A percentile compares a stretch with the other conserved stretches of the same genome.
Conservation (phyloP, 2,888 invertebrate genomes). For the Agrilus biguttatus region DNA sequence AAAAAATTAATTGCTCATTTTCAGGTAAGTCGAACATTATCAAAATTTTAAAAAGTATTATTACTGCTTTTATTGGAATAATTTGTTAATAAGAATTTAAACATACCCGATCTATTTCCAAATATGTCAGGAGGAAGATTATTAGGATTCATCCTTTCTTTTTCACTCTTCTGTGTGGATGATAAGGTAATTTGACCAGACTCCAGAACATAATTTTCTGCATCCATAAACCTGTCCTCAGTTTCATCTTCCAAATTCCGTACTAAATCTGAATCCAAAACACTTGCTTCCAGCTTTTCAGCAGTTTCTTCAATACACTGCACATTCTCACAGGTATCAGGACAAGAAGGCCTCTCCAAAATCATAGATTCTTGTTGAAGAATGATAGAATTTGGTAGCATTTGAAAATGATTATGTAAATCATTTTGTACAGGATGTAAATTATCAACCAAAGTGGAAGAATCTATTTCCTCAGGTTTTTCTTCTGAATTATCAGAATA, state of each 20-base stretch:
- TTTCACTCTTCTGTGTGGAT: slow-evolving; percentile 11
- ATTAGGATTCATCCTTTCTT: slow-evolving; percentile 18
- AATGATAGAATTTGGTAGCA: slow-evolving; percentile 28
- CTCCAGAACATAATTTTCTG: slow-evolving; percentile 64
- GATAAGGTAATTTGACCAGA: slow-evolving; percentile 38
- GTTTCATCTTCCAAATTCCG: slow-evolving; percentile 34
- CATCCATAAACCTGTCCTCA: slow-evolving; percentile 59
- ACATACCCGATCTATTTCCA: slow-evolving; percentile 11
- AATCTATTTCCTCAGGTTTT: no score
- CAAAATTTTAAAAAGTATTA: no score
- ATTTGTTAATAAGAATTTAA: neutral
- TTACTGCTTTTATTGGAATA: no score
- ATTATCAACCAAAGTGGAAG: no score
- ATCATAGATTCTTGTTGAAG: slow-evolving; percentile 26
- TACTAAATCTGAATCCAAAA: slow-evolving; percentile 30
- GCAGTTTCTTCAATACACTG: slow-evolving; percentile 20
- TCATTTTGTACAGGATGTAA: no score
- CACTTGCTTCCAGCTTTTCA: slow-evolving; percentile 28
- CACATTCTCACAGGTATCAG: slow-evolving; percentile 24
- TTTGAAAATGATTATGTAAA: slow-evolving; percentile 3
- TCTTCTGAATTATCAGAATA: no score
- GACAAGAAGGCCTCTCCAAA: slow-evolving; percentile 29
- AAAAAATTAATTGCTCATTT: no score
- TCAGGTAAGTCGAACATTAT: no score
- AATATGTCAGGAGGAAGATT: slow-evolving; percentile 30